Base-by-base conservation (phyloP, 2,113 vertebrate species). In the Callospermophilus lateralis region DNA sequence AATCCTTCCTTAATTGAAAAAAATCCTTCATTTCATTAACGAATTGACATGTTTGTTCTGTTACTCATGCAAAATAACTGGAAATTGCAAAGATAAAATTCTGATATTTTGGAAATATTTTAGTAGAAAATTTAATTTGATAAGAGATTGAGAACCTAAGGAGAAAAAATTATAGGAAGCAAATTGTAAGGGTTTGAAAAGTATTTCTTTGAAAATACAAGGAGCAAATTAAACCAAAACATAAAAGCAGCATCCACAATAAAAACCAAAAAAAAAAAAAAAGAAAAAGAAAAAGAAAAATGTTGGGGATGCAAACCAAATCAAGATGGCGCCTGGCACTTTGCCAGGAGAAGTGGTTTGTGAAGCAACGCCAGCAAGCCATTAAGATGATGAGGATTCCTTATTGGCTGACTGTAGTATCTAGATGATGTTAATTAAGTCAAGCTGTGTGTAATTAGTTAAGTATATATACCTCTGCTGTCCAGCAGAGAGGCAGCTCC, bases 51-150 rank as follows among this genome's bases (percentile, higher is more conserved):
- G 30, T 9, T n/a, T 26, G 1, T 80, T 83, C 0, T 51, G 51
- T 55, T 70, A 4, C 13, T 79, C 30, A 70, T 34, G 3, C 11
- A 67, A 87, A 86, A 42, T 79, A 51, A 87, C 2, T 80, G 51
- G 74, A 2, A 76, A 63, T 53, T 84, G 7, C 11, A 78, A 88
- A 92, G 32, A n/a, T 37, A 58, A 42, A 37, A 51, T 68, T 92
- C 55, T 15, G 80, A 51, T 76, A 0, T 55, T 78, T 55, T 68
- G 32, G 2, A 77, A 90, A 81, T 85, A 87, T 19, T 39, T 92
- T 83, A 77, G 34, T 42, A 84, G 26, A 51, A 74, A 92, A 95
- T 61, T 74, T 67, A 92, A 84, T 22, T 79, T 94, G 30, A 85
- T 30, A 81, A 89, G 17, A 91, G 26, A 32, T 90, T 61, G 8